phyloP scores from a whole-genome alignment of 1,140 invertebrate species.

The Wasmannia auropunctata region DNA sequence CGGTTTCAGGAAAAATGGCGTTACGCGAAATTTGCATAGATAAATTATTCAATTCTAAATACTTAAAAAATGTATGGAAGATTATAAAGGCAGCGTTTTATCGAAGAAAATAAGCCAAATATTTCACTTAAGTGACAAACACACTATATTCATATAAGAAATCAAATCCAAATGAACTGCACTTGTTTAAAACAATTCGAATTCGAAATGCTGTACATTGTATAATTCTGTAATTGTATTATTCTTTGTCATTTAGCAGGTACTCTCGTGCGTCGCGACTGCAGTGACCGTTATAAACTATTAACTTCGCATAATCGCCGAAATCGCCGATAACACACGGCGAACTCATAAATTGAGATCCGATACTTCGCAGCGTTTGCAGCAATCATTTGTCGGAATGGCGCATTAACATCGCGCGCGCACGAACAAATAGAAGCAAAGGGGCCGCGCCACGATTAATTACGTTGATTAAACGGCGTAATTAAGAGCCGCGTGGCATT shows the following conservation, averaged over 20 bases:
- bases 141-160: neutral
- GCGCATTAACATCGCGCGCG: conserved; percentile 21
- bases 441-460: conserved; percentile 34
- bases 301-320: neutral
- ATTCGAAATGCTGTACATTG: neutral
- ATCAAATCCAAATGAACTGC: neutral
- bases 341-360: neutral
- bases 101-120: neutral
- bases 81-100: neutral
- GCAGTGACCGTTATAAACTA: too few species aligned
- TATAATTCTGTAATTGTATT: neutral
- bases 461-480: conserved; percentile 46
- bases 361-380: conserved; percentile 16
- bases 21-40: neutral
- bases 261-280: neutral
- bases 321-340: neutral
- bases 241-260: neutral
- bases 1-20: neutral
- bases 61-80: neutral
- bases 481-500: conserved; percentile 52
- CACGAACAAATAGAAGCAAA: conserved; percentile 6
- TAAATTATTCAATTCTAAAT: neutral
- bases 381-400: conserved; percentile 14
- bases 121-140: neutral
- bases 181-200: neutral